Conservation (phyloP, 2,888 invertebrate species). For the Leucoma salicis region DNA sequence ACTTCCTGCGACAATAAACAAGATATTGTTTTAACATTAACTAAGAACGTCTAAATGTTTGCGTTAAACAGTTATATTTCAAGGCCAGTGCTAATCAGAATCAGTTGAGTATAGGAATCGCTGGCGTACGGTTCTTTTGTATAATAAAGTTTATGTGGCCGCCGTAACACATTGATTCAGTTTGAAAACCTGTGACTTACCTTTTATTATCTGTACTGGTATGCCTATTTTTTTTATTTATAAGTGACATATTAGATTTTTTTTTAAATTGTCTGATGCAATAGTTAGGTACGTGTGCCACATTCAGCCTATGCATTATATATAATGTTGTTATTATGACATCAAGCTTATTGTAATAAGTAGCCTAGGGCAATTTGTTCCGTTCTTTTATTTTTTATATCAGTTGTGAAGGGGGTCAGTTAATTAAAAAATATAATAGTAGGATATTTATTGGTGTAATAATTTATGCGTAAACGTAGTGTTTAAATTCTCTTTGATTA, state of each 20-base stretch:
- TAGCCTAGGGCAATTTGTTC: no score
- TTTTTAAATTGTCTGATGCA: neutral
- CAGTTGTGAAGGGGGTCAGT: no score
- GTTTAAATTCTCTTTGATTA: no score
- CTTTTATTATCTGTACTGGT: neutral
- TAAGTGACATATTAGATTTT: neutral
- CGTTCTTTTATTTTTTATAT: no score
- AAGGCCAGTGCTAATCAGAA: constrained; percentile 1
- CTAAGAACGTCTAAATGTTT: constrained; percentile 11
- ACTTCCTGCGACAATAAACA: no score
- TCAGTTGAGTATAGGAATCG: constrained; percentile 24
- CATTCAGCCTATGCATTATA: neutral
- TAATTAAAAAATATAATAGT: no score
- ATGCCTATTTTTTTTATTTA: neutral
- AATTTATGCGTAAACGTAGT: no score
- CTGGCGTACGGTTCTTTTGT: constrained; percentile 10
- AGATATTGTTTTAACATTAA: neutral
- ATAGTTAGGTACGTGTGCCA: constrained; percentile 1
- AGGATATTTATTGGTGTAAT: no score
- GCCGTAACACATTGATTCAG: neutral
- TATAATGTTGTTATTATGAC: neutral
- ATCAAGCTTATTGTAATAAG: no score
- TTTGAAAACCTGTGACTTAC: neutral
- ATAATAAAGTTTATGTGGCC: neutral
- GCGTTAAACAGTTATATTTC: constrained; percentile 19